Evolutionary conservation across 2,888 invertebrate species (phyloP), one percentile per base, ranked within the genome.

Genomic region (Schizaphis graminum): DNA sequence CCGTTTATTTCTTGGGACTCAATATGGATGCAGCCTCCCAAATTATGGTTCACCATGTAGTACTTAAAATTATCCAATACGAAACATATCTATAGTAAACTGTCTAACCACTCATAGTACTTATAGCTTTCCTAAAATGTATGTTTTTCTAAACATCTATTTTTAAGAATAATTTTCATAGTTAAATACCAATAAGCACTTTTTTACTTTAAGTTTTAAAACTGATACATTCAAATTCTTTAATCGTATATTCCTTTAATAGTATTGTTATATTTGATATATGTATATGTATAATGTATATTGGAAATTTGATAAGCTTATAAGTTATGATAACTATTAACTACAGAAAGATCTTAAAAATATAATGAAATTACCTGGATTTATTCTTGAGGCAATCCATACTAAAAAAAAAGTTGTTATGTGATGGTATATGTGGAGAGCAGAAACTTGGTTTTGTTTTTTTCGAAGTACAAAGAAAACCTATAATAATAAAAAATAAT

Each of bases 381-480:
- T 96, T 95, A 96, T 97, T 96, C 97, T 97, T 77, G 97, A 96
- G 1, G 96, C 96, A 0, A 97, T 95, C 97, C 97, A 98, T 0
- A 97, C 95, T 7, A 97, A 96, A 26, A 96, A 95, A 67, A 97
- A 95, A 0, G 97, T 97, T 91, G 97, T 96, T 91, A 96, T 96
- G 95, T 98, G 98, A 96, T 98, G 98, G 95, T 98, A 98, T 3
- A 98, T 96, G 95, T 98, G 98, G 89, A 98, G 96, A 95, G 97
- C 97, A 0, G 98, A 97, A 13, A 97, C 97, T 96, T 98, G 98
- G 88, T 96, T 97, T 94, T 97, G 96, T 95, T 97, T 98, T 96
- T 97, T 97, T 94, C 98, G 96, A 95, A 98, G 95, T 28, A 97
- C 96, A 95, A 98, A 98, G 95, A 98, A 97, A 10, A 97, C 95